Evolutionary conservation across 2,888 invertebrate species (phyloP).

Genomic region (Chesias legatella): DNA sequence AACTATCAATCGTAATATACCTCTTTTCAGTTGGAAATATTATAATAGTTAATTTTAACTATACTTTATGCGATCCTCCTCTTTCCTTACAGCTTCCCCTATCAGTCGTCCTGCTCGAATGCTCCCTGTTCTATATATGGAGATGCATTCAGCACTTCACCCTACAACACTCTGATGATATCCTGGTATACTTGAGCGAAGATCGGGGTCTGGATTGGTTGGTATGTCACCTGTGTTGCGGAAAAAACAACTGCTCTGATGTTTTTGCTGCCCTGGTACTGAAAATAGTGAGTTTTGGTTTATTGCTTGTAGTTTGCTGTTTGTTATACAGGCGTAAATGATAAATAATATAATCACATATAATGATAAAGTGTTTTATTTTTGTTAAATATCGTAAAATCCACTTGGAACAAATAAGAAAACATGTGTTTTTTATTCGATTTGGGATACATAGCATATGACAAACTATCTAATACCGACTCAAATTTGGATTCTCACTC

Average conservation of each 20-base stretch:
- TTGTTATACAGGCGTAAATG: conserved; percentile 6
- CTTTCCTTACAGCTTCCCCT: conserved; percentile 43
- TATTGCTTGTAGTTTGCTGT: conserved; percentile 38
- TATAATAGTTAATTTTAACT: no score
- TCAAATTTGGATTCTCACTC: no score
- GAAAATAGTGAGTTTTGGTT: conserved; percentile 39
- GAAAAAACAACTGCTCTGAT: conserved; percentile 39
- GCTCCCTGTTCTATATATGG: conserved; percentile 45
- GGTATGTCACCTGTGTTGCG: conserved; percentile 49
- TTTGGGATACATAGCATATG: no score
- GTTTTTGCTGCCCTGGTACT: conserved; percentile 42
- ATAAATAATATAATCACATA: no score
- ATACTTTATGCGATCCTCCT: no score
- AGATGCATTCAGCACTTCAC: conserved; percentile 41
- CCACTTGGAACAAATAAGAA: no score
- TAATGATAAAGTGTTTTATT: no score
- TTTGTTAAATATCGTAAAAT: no score
- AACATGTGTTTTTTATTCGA: no score
- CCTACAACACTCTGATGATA: conserved; percentile 41
- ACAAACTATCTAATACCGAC: no score
- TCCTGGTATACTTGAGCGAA: conserved; percentile 43
- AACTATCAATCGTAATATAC: no score
- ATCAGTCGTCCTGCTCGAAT: conserved; percentile 44
- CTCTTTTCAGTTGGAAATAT: no score
- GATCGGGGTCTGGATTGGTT: conserved; percentile 44